Conservation (phyloP, 2,113 vertebrate species). For the Periophthalmodon schlosseri region DNA sequence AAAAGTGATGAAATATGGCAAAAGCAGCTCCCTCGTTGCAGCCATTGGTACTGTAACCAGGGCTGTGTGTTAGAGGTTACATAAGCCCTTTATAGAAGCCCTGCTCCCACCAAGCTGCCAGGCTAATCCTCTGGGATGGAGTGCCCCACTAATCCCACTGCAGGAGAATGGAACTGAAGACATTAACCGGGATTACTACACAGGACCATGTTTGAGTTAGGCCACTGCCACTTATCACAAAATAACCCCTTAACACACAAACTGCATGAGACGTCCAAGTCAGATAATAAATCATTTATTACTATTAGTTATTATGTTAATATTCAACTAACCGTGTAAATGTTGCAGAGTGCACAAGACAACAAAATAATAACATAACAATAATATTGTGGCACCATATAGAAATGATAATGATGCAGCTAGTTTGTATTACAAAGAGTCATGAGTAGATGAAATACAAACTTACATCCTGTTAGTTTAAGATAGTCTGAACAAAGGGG, state of each 20-base stretch:
- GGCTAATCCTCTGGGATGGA: constrained; percentile 72
- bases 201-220: constrained; percentile 54
- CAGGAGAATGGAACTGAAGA: constrained; percentile 74
- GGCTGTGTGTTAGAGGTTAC: constrained; percentile 65
- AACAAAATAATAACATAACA: constrained; percentile 17
- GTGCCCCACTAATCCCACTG: constrained; percentile 71
- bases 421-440: constrained; percentile 23
- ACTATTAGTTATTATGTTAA: constrained; percentile 7
- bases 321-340: constrained; percentile 1
- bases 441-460: constrained; percentile 4
- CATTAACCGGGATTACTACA: constrained; percentile 76
- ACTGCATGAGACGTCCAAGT: constrained; percentile 4
- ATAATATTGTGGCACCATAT: constrained; percentile 23
- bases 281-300: constrained; percentile 4
- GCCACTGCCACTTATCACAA: constrained; percentile 54
- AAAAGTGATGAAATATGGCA: constrained; percentile 40
- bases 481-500: background rate
- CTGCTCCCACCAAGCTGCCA: constrained; percentile 60
- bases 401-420: constrained; percentile 31
- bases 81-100: constrained; percentile 68
- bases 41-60: constrained; percentile 37
- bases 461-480: background rate
- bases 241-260: constrained; percentile 55
- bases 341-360: constrained; percentile 38
- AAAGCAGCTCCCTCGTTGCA: constrained; percentile 37